phyloP scores from a whole-genome alignment of 2,888 invertebrate genomes.

The Hecatera dysodea region DNA sequence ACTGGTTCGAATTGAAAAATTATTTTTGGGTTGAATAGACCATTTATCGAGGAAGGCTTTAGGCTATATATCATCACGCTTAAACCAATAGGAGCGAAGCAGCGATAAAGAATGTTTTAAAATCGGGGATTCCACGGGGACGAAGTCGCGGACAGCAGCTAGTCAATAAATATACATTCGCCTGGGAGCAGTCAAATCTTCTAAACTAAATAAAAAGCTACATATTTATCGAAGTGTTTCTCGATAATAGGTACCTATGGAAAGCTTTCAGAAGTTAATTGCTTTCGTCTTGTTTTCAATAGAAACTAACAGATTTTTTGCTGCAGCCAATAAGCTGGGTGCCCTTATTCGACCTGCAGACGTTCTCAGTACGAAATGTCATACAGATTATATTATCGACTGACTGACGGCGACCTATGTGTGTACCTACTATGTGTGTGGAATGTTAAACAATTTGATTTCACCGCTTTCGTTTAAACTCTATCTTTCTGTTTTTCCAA shows the following conservation, averaged over 20 bases:
- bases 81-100: too few relatives aligned
- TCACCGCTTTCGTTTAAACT: conserved; percentile 54
- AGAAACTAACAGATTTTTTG: conserved; percentile 73
- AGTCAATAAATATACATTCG: neutral
- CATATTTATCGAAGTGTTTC: conserved; percentile 42
- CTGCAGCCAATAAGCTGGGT: conserved; percentile 73
- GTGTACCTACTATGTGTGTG: conserved; percentile 72
- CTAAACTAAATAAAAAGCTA: neutral
- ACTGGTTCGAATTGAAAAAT: too few relatives aligned
- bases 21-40: too few relatives aligned
- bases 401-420: conserved; percentile 73
- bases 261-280: conserved; percentile 69
- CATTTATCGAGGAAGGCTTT: too few relatives aligned
- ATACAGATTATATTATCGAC: conserved; percentile 83
- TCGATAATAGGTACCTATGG: conserved; percentile 59
- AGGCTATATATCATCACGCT: too few relatives aligned
- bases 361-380: conserved; percentile 81
- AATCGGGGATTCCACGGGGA: too few relatives aligned
- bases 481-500: conserved; percentile 5
- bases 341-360: conserved; percentile 83
- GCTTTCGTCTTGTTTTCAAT: conserved; percentile 71
- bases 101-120: too few relatives aligned
- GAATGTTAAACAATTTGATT: conserved; percentile 75
- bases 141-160: too few relatives aligned
- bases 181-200: conserved; percentile 7